phyloP scores from a whole-genome alignment of 64 coral and sea anemone species.

The Montipora foliosa region DNA sequence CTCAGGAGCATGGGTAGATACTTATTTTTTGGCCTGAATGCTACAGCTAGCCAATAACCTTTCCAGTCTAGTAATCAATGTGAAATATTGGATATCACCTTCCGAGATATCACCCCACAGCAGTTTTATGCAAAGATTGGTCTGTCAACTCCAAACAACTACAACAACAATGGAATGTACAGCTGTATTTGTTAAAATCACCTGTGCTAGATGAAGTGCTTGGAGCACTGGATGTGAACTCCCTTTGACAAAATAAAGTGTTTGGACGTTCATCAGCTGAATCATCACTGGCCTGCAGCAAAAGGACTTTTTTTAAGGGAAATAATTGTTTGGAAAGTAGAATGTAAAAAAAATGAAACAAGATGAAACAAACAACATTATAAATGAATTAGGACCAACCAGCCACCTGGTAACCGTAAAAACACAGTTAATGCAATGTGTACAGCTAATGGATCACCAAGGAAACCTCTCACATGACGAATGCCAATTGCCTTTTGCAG shows the following conservation, averaged over 20 bases:
- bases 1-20: constrained; percentile 7
- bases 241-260: not conserved
- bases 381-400: not conserved
- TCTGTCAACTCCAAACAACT: not conserved
- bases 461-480: not conserved
- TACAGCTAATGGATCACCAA: not conserved
- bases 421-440: not conserved
- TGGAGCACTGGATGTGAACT: not conserved
- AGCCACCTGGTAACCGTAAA: not conserved
- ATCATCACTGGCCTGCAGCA: not conserved
- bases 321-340: not conserved
- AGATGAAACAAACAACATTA: not conserved
- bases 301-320: not conserved
- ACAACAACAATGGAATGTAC: not conserved
- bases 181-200: not conserved
- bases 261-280: not conserved
- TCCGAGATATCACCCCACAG: not conserved
- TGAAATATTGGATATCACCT: constrained; percentile 1
- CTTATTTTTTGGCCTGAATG: not conserved
- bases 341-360: not conserved
- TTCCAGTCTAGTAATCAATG: constrained; percentile 17
- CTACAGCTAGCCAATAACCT: constrained; percentile 1
- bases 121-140: constrained; percentile 17
- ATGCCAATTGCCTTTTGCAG: not conserved
- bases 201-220: constrained; percentile 9